Conservation (phyloP, 2,797 vertebrate genomes). For the Sciurus carolinensis region DNA sequence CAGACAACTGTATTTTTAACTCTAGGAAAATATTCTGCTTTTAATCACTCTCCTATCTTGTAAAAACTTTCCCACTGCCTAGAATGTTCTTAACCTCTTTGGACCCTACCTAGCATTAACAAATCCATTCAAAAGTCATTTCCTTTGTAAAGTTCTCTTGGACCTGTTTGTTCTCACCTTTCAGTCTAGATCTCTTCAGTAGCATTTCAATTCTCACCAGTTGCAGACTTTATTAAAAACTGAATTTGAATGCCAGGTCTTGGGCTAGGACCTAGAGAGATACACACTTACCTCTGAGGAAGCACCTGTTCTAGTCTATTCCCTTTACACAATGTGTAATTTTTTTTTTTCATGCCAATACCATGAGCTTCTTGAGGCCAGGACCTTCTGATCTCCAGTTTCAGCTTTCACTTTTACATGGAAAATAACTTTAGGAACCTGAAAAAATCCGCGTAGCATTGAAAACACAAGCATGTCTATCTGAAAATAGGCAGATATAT, state of each 20-base stretch:
- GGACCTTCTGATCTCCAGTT: not conserved
- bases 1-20: not conserved
- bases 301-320: not conserved
- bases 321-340: not conserved
- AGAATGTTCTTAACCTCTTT: not conserved
- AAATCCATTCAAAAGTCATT: slow-evolving; percentile 25
- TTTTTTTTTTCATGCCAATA: not conserved
- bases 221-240: not conserved
- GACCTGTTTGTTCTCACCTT: not conserved
- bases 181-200: not conserved
- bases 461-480: not conserved
- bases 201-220: not conserved
- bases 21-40: not conserved
- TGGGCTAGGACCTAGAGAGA: not conserved
- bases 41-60: not conserved
- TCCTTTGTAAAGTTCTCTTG: slow-evolving; percentile 1
- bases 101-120: not conserved
- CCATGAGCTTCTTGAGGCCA: not conserved
- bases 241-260: not conserved
- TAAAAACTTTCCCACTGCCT: not conserved
- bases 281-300: not conserved
- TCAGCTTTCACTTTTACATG: not conserved
- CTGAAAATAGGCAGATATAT: slow-evolving; percentile 6
- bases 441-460: slow-evolving; percentile 14
- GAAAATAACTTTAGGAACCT: not conserved